Conservation (phyloP, 2,797 vertebrate genomes). For the Valencia hispanica region DNA sequence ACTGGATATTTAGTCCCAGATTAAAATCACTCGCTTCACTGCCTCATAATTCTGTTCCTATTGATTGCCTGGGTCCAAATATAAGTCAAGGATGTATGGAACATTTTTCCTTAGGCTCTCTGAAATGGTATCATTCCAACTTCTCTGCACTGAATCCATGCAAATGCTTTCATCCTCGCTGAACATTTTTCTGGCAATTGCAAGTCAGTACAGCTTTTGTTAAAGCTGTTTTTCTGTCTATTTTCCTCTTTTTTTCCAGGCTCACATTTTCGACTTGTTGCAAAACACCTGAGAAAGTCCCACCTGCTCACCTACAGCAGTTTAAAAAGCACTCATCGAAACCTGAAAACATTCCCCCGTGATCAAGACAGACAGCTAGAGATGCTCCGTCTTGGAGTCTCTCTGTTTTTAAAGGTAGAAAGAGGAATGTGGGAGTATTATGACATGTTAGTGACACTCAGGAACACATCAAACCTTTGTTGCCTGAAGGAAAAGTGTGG, state of each 20-base stretch:
- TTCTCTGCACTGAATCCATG: slow-evolving; percentile 45
- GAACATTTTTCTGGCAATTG: slow-evolving; percentile 33
- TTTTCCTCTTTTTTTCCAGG: slow-evolving; percentile 5
- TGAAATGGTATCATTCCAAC: slow-evolving; percentile 60
- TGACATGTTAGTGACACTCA: slow-evolving; percentile 28
- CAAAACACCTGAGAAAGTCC: slow-evolving; percentile 33
- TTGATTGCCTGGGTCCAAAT: slow-evolving; percentile 81
- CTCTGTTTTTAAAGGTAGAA: slow-evolving; percentile 36
- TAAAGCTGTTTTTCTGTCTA: slow-evolving; percentile 5
- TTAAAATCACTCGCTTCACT: slow-evolving; percentile 85
- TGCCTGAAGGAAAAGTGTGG: slow-evolving; percentile 33
- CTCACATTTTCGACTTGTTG: slow-evolving; percentile 20
- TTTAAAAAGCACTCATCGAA: slow-evolving; percentile 18
- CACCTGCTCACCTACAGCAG: slow-evolving; percentile 23
- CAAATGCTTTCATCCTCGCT: slow-evolving; percentile 43
- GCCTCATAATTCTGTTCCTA: slow-evolving; percentile 82
- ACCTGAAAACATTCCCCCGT: slow-evolving; percentile 25
- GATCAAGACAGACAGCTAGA: slow-evolving; percentile 44
- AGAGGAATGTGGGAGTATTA: slow-evolving; percentile 33
- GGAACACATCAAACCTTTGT: slow-evolving; percentile 25
- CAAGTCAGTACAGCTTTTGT: slow-evolving; percentile 26
- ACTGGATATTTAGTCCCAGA: slow-evolving; percentile 87
- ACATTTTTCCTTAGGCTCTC: slow-evolving; percentile 60
- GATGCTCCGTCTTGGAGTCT: slow-evolving; percentile 52
- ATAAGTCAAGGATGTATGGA: slow-evolving; percentile 79